Conservation (phyloP, 2,888 invertebrate genomes). For the Phasia obesa region DNA sequence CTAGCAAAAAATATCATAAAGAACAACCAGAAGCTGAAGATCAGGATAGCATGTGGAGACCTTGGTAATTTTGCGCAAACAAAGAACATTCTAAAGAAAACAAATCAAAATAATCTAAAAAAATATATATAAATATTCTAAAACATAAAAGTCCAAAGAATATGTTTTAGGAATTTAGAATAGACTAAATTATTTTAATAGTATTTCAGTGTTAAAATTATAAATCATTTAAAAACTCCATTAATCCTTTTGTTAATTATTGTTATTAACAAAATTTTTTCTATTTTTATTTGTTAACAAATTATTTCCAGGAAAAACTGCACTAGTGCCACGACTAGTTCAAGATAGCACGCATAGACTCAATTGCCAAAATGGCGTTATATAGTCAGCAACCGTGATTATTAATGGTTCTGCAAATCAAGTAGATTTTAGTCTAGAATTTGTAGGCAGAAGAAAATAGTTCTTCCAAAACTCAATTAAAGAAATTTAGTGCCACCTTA, state of each 20-base stretch:
- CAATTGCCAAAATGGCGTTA: not conserved
- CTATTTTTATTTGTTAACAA: not conserved
- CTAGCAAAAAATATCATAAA: constrained; percentile 75
- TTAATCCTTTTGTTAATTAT: not conserved
- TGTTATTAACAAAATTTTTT: not conserved
- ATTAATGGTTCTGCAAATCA: not conserved
- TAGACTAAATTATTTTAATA: not conserved
- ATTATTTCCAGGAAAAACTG: not conserved
- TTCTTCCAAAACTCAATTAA: too few relatives aligned
- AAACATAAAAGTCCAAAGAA: not conserved
- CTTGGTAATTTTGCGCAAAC: constrained; percentile 82
- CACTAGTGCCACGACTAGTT: not conserved
- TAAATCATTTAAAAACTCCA: not conserved
- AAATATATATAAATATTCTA: not conserved
- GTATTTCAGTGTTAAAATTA: not conserved
- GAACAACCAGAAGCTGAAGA: constrained; percentile 74
- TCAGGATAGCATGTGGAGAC: constrained; percentile 84
- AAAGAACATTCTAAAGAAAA: too few relatives aligned
- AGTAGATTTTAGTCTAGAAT: not conserved
- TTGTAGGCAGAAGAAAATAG: too few relatives aligned
- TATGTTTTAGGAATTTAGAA: not conserved
- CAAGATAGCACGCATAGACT: not conserved
- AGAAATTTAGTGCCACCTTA: too few relatives aligned
- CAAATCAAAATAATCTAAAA: not conserved
- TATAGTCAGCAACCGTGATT: not conserved